Base-by-base conservation (phyloP, 2,113 vertebrate genomes). In the Campylorhamphus procurvoides region DNA sequence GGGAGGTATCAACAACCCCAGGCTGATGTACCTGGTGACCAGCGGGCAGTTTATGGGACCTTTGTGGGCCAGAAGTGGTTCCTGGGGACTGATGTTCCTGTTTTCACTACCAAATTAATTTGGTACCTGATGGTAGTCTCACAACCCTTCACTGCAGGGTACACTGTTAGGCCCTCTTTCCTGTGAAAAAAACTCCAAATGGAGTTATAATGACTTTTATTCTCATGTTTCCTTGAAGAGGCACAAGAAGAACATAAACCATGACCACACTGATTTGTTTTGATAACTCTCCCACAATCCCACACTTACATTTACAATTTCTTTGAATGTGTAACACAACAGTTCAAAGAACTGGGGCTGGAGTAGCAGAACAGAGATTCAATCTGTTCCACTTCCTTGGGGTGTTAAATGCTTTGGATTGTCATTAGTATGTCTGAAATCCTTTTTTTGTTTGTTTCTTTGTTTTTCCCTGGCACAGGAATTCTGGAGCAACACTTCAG, bases 21-120 rank as follows among this genome's bases (percentile, higher is more conserved):
- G 25, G 1, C 22, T 73, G 67, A 10, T 6, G 6, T 4, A 53
- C 7, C 53, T 29, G 13, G 15, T 6, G 40, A 22, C 16, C 28
- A 18, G 18, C 0, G 0, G 18, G 31, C 46, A 50, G 40, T 28
- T 17, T 25, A 4, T 0, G 5, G 47, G 68, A 40, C 15, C 46
- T 18, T 31, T n/a, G 16, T 2, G 53, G 72, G 63, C 24, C 39
- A 59, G 47, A 60, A 58, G n/a, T 10, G 22, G 62, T 25, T 79
- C 47, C 39, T 39, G 15, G 11, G 8, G 28, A n/a, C 7, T 23
- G 44, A 14, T 23, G 59, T 9, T 9, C 19, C 27, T 27, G 9
- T 27, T 74, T 56, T 10, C 20, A 66, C 24, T 10, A 31, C 23
- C 77, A 71, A 25, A 58, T 46, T 33, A 7, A 40, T 68, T 58